These are phyloP conservation scores for Mixornis gularis DNA, from an alignment of 2,113 vertebrate genomes.

Conservation along the genomic window DNA sequence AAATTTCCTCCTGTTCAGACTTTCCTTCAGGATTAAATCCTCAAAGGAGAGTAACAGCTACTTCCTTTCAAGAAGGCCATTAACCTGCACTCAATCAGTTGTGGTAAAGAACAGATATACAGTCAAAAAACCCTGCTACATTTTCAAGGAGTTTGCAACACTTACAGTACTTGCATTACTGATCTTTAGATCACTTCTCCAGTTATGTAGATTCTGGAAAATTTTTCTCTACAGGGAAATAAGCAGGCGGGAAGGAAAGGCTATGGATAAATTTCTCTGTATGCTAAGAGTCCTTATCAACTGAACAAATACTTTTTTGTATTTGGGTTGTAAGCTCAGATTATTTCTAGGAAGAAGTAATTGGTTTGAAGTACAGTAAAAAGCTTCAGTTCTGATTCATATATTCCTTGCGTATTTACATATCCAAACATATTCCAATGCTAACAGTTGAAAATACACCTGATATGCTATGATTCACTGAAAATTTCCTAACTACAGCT, in stretches of 20 bases:
- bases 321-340: not conserved
- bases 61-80: not conserved
- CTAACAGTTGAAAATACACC: not conserved
- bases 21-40: not conserved
- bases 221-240: not conserved
- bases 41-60: not conserved
- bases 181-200: not conserved
- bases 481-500: not conserved
- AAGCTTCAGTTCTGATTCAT: not conserved
- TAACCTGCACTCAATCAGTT: not conserved
- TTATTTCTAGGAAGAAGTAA: not conserved
- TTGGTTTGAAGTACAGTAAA: not conserved
- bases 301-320: not conserved
- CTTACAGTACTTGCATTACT: not conserved
- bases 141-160: not conserved
- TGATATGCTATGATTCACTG: not conserved
- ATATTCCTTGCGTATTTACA: not conserved
- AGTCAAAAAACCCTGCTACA: not conserved
- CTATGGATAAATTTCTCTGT: not conserved
- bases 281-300: not conserved
- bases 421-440: not conserved
- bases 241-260: not conserved
- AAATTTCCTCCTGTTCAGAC: not conserved
- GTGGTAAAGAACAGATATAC: rapidly evolving
- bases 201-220: not conserved